phyloP scores from a whole-genome alignment of 2,797 vertebrate genomes.

The Bovichtus diacanthus region DNA sequence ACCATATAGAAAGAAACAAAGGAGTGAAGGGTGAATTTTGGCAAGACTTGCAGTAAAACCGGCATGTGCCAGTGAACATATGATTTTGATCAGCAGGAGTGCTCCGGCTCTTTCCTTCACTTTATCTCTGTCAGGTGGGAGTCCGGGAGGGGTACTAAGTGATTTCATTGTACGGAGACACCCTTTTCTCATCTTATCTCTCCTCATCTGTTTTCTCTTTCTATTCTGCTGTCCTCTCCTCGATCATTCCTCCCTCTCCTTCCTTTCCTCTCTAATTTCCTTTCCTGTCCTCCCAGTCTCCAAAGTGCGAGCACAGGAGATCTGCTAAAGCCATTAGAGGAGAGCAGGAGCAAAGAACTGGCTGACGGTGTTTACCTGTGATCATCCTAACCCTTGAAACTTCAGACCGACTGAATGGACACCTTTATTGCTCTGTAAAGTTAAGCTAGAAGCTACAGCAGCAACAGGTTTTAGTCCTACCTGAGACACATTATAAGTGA shows the following conservation, averaged over 20 bases:
- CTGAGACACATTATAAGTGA: not conserved
- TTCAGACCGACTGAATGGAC: constrained; percentile 18
- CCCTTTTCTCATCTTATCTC: constrained; percentile 8
- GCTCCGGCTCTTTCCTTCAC: constrained; percentile 19
- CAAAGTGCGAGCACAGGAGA: constrained; percentile 13
- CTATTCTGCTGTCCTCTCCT: not conserved
- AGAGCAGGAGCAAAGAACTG: constrained; percentile 4
- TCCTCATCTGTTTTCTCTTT: constrained; percentile 19
- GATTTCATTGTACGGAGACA: constrained; percentile 32
- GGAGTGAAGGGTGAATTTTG: constrained; percentile 14
- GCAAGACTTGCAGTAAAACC: not conserved
- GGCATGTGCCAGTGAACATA: constrained; percentile 33
- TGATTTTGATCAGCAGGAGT: constrained; percentile 55
- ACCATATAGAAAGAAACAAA: constrained; percentile 6
- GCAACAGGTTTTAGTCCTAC: constrained; percentile 1
- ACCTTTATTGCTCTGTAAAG: constrained; percentile 53
- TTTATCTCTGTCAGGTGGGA: constrained; percentile 49
- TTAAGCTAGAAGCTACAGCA: constrained; percentile 14
- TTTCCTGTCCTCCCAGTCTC: constrained; percentile 14
- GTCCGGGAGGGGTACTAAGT: constrained; percentile 10
- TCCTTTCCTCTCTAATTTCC: not conserved
- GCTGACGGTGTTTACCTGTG: constrained; percentile 18
- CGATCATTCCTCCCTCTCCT: not conserved
- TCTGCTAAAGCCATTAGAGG: constrained; percentile 54
- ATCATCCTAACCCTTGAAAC: constrained; percentile 1